Base-by-base conservation (phyloP, 1,140 invertebrate species). In the Palaemon carinicauda region DNA sequence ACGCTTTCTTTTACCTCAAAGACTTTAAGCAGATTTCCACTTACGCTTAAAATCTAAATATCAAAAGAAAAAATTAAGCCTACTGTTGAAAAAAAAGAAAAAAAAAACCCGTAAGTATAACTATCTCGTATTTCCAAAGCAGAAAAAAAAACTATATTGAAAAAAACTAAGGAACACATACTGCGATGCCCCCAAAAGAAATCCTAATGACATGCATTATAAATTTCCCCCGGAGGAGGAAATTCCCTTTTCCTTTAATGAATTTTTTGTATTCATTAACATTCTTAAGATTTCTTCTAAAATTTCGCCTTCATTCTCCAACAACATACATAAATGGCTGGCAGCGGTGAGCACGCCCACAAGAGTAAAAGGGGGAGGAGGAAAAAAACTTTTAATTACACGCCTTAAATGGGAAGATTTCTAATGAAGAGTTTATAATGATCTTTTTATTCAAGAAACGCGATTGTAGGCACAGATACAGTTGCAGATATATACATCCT, bases 341-440 rank as follows among this genome's bases (percentile, higher is more conserved):
- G 17, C 17, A 24, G 65, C 65, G 15, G 29, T 31, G 21, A 69
- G 65, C 65, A 24, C 65, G 65, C 24, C 65, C 60, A 41, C 27
- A 21, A n/a, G 27, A 71, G 60, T n/a, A 33, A n/a, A 27, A 29
- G 54, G 33, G 33, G 74, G 74, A 27, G 74, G 10, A 14, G 50
- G 21, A 24, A 77, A n/a, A 69, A 84, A 84, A 84, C 82, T 85
- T 85, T 85, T 85, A 85, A 85, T 85, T 85, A 85, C 82, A 79
- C 74, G 65, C 75, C 74, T 78, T 85, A 85, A 85, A 85, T 85
- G 82, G 41, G 82, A 79, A 77, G 82, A 85, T 85, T 85, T 71
- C 82, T 85, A 85, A 85, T 85, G 75, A 71, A 81, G 60, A 85
- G 75, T 85, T 78, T 85, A n/a, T 85, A 79, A 85, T 85, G 75